Conservation (phyloP, 1,140 invertebrate genomes). For the Leptopilina clavipes region DNA sequence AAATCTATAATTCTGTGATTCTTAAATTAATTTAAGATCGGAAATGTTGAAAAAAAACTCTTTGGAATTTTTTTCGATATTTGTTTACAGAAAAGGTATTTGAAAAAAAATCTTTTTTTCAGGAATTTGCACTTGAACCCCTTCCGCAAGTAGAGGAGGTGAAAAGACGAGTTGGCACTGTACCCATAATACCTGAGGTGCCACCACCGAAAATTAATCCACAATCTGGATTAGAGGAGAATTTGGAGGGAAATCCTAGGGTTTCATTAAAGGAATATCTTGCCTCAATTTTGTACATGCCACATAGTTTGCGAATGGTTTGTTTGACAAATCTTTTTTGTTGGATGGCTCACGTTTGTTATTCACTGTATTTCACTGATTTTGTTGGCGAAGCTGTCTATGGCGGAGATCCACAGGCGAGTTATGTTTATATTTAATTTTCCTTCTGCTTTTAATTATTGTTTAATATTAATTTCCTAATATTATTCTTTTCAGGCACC, state of each 20-base stretch:
- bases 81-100: no score
- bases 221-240: conserved; percentile 44
- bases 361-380: conserved; percentile 97
- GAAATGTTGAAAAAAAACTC: no score
- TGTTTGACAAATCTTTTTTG: conserved; percentile 97
- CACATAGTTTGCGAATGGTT: conserved; percentile 87
- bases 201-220: neutral
- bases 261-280: conserved; percentile 85
- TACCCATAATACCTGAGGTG: conserved; percentile 54
- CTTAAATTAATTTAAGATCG: no score
- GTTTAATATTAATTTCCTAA: neutral
- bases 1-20: no score
- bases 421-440: no score
- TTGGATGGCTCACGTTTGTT: conserved; percentile 98
- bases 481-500: conserved; percentile 77
- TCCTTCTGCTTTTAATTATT: neutral
- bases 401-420: conserved; percentile 88
- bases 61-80: neutral
- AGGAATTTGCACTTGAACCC: conserved; percentile 64
- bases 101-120: neutral
- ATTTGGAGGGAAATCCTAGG: conserved; percentile 62
- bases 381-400: conserved; percentile 98
- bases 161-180: conserved; percentile 47
- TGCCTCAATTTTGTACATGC: conserved; percentile 92
- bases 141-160: conserved; percentile 50